These are phyloP conservation scores for Cyanocitta stelleri DNA, from an alignment of 2,113 vertebrate species.

Conservation along the genomic window DNA sequence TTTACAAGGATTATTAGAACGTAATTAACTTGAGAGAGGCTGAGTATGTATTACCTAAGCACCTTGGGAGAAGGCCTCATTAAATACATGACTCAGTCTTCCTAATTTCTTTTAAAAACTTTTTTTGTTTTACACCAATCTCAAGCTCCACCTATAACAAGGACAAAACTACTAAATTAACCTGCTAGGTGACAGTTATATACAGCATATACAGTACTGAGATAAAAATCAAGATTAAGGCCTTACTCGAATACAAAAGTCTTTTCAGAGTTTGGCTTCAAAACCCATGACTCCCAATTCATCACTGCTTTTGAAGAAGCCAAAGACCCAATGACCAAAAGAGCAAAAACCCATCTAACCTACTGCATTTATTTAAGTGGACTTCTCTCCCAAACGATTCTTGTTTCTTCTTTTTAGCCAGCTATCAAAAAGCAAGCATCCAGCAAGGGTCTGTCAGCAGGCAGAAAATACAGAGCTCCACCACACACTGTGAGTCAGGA, in stretches of 20 bases:
- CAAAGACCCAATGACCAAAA: not conserved
- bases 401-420: not conserved
- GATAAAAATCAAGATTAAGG: not conserved
- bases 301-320: not conserved
- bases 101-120: not conserved
- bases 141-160: not conserved
- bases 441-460: not conserved
- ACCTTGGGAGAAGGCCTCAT: not conserved
- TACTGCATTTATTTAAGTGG: not conserved
- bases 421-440: not conserved
- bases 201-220: not conserved
- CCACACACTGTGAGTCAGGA: accelerated
- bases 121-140: not conserved
- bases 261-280: not conserved
- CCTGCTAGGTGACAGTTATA: not conserved
- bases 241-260: not conserved
- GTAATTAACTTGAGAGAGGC: not conserved
- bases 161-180: not conserved
- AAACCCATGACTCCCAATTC: not conserved
- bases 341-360: not conserved
- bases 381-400: not conserved
- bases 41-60: not conserved
- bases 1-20: not conserved
- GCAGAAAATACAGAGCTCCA: not conserved
- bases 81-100: not conserved